Base-by-base conservation (phyloP, 2,797 vertebrate species). In the Protosalanx chinensis region DNA sequence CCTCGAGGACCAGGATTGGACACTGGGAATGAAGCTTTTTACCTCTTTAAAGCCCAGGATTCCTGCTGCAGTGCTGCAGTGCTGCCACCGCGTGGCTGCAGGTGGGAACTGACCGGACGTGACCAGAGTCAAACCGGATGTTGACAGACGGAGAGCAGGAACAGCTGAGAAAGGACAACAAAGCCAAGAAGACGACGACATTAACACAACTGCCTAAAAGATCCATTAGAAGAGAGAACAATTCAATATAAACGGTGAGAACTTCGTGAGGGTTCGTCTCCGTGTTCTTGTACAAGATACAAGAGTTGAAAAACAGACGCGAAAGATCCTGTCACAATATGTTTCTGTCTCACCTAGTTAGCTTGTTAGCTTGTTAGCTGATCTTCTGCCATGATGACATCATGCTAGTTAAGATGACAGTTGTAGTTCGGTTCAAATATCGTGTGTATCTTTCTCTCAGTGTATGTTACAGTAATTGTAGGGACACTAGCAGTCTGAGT, bases 111-210 rank as follows among this genome's bases (percentile, higher is more conserved):
- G 23, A 27, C 23, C 23, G 23, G 0, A 63, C 15, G 18, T 10
- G 35, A 0, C 0, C 3, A 29, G 78, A 82, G 82, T 84, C 84
- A 80, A 1, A 79, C 84, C 91, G 90, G 91, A 92, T 90, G 91
- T 92, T 91, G 89, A 90, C 64, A 86, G 73, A 3, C 20, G 75
- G 68, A 53, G 15, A 49, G 59, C 53, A 46, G 51, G 87, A 90
- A 91, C 91, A 92, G 90, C 89, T 91, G 91, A 88, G 87, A 78
- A 75, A 88, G 86, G 84, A 89, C 81, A 91, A 91, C 90, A 90
- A 89, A 90, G 85, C 80, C 33, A 68, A 69, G 75, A 85, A 82
- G 76, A 84, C 80, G 23, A 37, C 79, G 73, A 60, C 58, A 60
- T 3, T 4, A 7, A 4, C 23, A 27, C 58, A 27, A 58, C 18